A percentile compares a stretch with the other conserved stretches of the same genome.
Conservation (phyloP, 2,113 vertebrate species). For the Oryzias celebensis region DNA sequence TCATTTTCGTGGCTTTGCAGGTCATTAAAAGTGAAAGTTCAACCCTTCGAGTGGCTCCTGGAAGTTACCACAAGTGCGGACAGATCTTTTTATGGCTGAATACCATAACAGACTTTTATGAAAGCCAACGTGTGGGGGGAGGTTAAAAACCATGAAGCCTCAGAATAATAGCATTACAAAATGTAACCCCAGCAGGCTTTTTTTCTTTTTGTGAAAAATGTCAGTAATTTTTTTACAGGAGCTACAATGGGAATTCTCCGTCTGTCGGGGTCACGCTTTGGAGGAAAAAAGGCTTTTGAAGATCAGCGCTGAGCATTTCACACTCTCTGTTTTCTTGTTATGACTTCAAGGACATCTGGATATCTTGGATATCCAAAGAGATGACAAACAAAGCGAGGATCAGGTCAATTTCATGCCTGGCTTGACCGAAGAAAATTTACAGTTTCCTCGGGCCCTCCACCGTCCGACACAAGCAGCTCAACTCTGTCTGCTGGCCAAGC, state of each 20-base stretch:
- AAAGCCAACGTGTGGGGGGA: slow-evolving; percentile 2
- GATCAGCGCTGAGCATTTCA: background rate
- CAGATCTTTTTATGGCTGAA: slow-evolving; percentile 13
- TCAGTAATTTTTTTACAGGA: too few relatives aligned
- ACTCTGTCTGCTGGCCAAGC: slow-evolving; percentile 33
- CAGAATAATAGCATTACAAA: background rate
- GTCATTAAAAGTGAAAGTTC: slow-evolving; percentile 28
- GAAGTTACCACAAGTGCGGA: slow-evolving; percentile 1
- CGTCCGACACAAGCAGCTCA: background rate
- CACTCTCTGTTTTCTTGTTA: background rate
- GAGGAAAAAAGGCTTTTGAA: background rate
- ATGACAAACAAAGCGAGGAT: slow-evolving; percentile 7
- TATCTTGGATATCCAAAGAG: background rate
- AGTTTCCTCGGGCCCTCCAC: slow-evolving; percentile 45
- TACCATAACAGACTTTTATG: slow-evolving; percentile 17
- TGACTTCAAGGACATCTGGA: background rate
- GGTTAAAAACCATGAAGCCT: background rate
- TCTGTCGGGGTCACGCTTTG: background rate
- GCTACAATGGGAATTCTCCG: background rate
- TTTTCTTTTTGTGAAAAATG: too few relatives aligned
- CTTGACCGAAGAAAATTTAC: slow-evolving; percentile 36
- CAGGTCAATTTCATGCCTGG: slow-evolving; percentile 50
- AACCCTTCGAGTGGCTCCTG: background rate
- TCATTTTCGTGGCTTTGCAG: slow-evolving; percentile 6
- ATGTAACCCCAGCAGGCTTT: too few relatives aligned